phyloP scores from a whole-genome alignment of 2,888 invertebrate genomes.

The Netelia melanura region DNA sequence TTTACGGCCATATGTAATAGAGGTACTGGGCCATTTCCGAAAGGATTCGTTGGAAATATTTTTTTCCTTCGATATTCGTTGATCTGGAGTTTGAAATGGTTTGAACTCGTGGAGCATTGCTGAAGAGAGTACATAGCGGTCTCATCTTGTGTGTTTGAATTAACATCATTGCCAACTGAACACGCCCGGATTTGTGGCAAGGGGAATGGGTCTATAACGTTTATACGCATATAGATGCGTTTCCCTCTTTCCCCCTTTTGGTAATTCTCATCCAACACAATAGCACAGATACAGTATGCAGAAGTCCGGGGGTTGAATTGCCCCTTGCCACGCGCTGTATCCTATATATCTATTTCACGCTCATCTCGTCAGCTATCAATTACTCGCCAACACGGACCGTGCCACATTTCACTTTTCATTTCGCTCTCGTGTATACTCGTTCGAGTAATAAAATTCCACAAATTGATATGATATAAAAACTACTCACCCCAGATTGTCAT shows the following conservation, averaged over 20 bases:
- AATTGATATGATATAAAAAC: conserved; percentile 14
- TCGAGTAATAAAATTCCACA: conserved; percentile 22
- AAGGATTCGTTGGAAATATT: not conserved
- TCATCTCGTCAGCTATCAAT: conserved; percentile 51
- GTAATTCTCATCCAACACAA: conserved; percentile 26
- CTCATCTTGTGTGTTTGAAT: conserved; percentile 63
- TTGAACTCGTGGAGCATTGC: conserved; percentile 16
- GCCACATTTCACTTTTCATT: conserved; percentile 27
- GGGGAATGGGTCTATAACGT: conserved; percentile 4
- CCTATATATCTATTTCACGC: conserved; percentile 36
- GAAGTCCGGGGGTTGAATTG: not conserved
- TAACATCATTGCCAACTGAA: conserved; percentile 67
- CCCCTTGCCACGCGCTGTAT: not conserved
- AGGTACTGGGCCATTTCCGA: not conserved
- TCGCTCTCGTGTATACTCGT: conserved; percentile 3
- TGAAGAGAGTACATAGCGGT: conserved; percentile 14
- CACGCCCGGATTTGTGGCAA: conserved; percentile 53
- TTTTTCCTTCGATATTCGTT: not conserved
- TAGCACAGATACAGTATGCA: not conserved
- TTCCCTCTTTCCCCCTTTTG: conserved; percentile 23
- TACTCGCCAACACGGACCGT: conserved; percentile 22
- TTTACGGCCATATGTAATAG: too few relatives aligned
- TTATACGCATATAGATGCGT: conserved; percentile 11
- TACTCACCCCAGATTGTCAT: conserved; percentile 88
- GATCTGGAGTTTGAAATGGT: not conserved